A percentile compares a stretch with the other conserved stretches of the same genome.
These are phyloP conservation scores for Corynorhinus townsendii DNA, from an alignment of 2,113 vertebrate species.

Conservation along the genomic window DNA sequence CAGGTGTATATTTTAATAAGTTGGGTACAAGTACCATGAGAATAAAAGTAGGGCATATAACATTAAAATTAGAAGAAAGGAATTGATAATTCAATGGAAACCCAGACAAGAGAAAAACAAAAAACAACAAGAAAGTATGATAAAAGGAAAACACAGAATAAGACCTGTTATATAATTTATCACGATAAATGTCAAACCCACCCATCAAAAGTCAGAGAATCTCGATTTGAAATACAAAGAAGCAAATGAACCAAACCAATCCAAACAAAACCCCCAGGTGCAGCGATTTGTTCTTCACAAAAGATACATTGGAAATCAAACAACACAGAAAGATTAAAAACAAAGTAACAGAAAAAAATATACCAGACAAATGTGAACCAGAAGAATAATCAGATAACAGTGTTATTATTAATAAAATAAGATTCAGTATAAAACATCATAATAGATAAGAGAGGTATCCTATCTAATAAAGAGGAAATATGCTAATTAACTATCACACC, in stretches of 20 bases:
- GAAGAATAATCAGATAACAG: neutral
- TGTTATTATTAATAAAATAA: neutral
- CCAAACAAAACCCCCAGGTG: neutral
- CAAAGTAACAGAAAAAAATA: neutral
- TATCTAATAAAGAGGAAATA: too few relatives aligned
- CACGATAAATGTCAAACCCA: neutral
- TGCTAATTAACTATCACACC: too few relatives aligned
- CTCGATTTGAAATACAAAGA: neutral
- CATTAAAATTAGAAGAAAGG: neutral
- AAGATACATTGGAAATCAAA: neutral
- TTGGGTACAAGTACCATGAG: neutral
- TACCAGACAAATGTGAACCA: neutral
- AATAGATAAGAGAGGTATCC: too few relatives aligned
- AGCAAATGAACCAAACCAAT: neutral
- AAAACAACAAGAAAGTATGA: neutral
- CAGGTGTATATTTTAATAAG: neutral
- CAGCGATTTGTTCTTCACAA: neutral
- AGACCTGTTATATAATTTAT: neutral
- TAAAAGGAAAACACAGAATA: neutral
- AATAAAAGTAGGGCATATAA: neutral
- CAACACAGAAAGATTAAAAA: neutral
- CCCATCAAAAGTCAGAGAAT: neutral
- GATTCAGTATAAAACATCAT: too few relatives aligned
- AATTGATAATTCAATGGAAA: neutral
- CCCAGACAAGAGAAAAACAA: neutral